Evolutionary conservation across 2,113 vertebrate species (phyloP).

Genomic region (Lycaon pictus): DNA sequence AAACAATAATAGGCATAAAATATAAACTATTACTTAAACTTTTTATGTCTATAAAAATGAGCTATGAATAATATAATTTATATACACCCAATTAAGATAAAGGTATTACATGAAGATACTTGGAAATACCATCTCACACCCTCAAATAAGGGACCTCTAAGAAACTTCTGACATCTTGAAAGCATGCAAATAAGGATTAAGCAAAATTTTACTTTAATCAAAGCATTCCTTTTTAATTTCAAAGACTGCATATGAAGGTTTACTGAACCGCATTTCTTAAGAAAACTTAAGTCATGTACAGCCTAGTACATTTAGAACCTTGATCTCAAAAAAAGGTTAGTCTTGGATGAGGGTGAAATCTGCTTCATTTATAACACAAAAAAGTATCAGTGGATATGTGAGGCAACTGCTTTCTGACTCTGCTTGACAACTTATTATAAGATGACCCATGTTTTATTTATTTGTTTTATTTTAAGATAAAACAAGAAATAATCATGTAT

Average conservation of each 20-base stretch:
- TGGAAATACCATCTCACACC: neutral
- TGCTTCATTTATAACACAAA: conserved; percentile 20
- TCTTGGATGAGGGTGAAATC: conserved; percentile 47
- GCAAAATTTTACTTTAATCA: conserved; percentile 46
- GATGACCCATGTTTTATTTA: conserved; percentile 54
- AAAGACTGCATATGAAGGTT: conserved; percentile 38
- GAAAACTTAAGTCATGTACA: conserved; percentile 41
- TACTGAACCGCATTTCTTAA: conserved; percentile 42
- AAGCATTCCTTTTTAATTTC: conserved; percentile 43
- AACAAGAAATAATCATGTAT: conserved; percentile 26
- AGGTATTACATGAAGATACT: conserved; percentile 19
- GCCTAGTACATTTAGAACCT: conserved; percentile 36
- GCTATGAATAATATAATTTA: neutral
- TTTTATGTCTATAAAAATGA: conserved; percentile 45
- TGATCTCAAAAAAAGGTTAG: conserved; percentile 24
- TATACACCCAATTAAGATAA: conserved; percentile 40
- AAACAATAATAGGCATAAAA: neutral
- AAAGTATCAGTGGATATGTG: neutral
- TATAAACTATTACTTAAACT: conserved; percentile 44
- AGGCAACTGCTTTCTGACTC: neutral
- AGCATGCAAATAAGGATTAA: conserved; percentile 29
- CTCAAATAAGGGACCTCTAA: neutral
- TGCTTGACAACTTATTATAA: conserved; percentile 36
- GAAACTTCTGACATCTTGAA: conserved; percentile 47
- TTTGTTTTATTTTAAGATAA: conserved; percentile 39